Conservation (phyloP, 2,888 invertebrate species). For the Cordilura impudica region DNA sequence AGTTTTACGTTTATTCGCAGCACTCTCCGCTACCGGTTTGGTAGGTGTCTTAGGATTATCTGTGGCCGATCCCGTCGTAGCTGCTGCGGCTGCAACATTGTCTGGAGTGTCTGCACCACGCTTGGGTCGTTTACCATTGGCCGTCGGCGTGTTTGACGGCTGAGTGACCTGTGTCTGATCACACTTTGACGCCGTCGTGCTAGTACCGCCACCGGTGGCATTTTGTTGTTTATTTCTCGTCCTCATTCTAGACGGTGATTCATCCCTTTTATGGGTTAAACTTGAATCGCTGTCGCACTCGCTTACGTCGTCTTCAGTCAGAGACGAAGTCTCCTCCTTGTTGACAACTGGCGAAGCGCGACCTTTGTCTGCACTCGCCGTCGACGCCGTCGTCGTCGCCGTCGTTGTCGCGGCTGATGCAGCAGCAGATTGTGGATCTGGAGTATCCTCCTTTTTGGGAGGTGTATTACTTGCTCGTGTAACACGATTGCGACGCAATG, state of each 20-base stretch:
- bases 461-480: slow-evolving; percentile 87
- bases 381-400: slow-evolving; percentile 77
- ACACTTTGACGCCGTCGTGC: slow-evolving; percentile 40
- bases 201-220: slow-evolving; percentile 69
- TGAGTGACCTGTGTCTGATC: slow-evolving; percentile 67
- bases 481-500: slow-evolving; percentile 91
- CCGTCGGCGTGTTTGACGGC: slow-evolving; percentile 67
- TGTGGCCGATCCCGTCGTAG: slow-evolving; percentile 49
- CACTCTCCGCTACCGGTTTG: slow-evolving; percentile 69
- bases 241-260: slow-evolving; percentile 92
- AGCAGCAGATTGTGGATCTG: slow-evolving; percentile 79
- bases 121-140: slow-evolving; percentile 80
- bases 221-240: slow-evolving; percentile 91
- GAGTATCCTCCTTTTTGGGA: slow-evolving; percentile 87
- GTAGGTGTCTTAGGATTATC: slow-evolving; percentile 78
- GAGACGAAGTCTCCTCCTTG: slow-evolving; percentile 88
- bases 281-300: slow-evolving; percentile 97
- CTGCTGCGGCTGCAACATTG: slow-evolving; percentile 68
- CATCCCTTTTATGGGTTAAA: slow-evolving; percentile 86
- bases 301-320: slow-evolving; percentile 93
- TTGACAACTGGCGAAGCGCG: slow-evolving; percentile 83
- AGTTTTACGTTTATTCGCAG: slow-evolving; percentile 75
- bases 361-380: slow-evolving; percentile 77
- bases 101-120: slow-evolving; percentile 82
- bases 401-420: slow-evolving; percentile 71